These are phyloP conservation scores for Macroramphosus scolopax DNA, from an alignment of 2,797 vertebrate genomes.

Conservation along the genomic window DNA sequence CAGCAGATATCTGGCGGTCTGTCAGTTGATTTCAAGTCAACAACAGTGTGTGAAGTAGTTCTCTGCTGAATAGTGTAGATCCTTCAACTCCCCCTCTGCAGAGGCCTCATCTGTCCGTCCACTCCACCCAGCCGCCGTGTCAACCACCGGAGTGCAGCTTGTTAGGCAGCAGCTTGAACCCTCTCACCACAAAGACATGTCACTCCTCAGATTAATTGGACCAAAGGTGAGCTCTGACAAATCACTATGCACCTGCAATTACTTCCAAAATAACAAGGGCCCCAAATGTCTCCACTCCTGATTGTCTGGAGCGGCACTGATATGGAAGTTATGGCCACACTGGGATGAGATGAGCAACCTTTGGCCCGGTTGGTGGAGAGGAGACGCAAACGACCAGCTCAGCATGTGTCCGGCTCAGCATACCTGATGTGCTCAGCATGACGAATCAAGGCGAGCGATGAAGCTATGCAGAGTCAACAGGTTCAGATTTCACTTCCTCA, in stretches of 20 bases:
- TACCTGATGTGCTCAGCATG: conserved; percentile 16
- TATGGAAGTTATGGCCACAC: conserved; percentile 4
- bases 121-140: conserved; percentile 14
- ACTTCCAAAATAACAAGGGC: conserved; percentile 37
- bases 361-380: conserved; percentile 18
- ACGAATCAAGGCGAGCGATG: conserved; percentile 4
- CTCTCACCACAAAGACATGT: conserved; percentile 32
- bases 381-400: conserved; percentile 6
- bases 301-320: conserved; percentile 5
- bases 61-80: too few species aligned
- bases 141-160: conserved; percentile 40
- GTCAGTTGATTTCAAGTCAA: background rate
- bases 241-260: conserved; percentile 17
- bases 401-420: conserved; percentile 25
- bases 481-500: conserved; percentile 44
- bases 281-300: background rate
- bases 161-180: conserved; percentile 53
- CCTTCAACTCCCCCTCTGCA: conserved; percentile 3
- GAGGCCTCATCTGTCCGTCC: conserved; percentile 26
- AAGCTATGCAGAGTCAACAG: conserved; percentile 34
- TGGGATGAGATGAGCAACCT: conserved; percentile 5
- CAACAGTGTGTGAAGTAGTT: too few species aligned
- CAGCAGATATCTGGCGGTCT: conserved; percentile 4
- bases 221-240: conserved; percentile 58
- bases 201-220: conserved; percentile 57